Percentiles rank a stretch among this genome's conserved stretches.
These are phyloP conservation scores for Scomber japonicus DNA, from an alignment of 2,113 vertebrate species.

Conservation along the genomic window DNA sequence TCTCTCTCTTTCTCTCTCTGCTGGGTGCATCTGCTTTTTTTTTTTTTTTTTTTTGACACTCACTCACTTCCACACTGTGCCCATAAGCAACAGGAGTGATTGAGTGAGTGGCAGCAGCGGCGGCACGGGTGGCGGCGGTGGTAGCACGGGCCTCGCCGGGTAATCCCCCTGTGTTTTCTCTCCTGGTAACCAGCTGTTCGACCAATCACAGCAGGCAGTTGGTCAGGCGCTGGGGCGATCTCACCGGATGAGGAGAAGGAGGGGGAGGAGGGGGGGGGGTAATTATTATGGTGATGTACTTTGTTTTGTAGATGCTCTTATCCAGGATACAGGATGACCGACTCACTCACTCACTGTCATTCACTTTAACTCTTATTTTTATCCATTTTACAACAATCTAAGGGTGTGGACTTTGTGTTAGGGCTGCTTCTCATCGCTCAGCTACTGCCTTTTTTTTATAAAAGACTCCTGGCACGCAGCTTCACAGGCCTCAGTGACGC, in stretches of 20 bases:
- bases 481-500: not conserved
- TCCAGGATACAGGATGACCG: not conserved
- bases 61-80: not conserved
- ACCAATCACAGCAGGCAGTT: constrained; percentile 65
- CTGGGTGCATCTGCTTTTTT: constrained; percentile 40
- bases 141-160: constrained; percentile 56
- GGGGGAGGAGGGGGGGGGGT: constrained; percentile 18
- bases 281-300: constrained; percentile 62
- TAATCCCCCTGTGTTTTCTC: constrained; percentile 74
- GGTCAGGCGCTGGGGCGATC: constrained; percentile 36
- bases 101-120: no score
- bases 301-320: constrained; percentile 65
- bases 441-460: not conserved
- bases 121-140: constrained; percentile 3
- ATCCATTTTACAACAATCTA: constrained; percentile 37
- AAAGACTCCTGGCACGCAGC: not conserved
- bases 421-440: not conserved
- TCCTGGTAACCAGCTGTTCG: constrained; percentile 77
- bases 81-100: constrained; percentile 37
- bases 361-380: not conserved
- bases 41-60: constrained; percentile 3
- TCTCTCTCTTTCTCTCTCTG: no score
- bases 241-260: constrained; percentile 36
- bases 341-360: constrained; percentile 22
- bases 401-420: constrained; percentile 34